A percentile compares a stretch with the other conserved stretches of the same genome.
phyloP scores from a whole-genome alignment of 2,113 vertebrate species.

The Thalassarche chlororhynchos region DNA sequence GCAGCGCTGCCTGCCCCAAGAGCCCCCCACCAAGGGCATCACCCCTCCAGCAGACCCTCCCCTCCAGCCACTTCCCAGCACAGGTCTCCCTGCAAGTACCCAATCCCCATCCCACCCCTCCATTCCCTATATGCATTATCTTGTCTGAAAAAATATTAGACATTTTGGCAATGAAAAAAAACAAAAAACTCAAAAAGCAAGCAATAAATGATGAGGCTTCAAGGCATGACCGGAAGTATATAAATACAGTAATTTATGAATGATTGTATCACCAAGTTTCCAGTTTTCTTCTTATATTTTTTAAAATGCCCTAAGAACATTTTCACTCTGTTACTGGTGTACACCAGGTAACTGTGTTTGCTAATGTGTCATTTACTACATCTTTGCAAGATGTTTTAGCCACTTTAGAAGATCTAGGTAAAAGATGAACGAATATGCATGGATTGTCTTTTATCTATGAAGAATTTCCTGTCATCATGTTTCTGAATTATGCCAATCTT shows the following conservation, averaged over 20 bases:
- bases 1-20: rapidly evolving
- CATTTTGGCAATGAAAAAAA: neutral
- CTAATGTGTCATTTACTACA: neutral
- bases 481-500: neutral
- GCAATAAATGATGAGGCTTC: neutral
- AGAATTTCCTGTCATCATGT: neutral
- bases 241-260: neutral
- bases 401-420: neutral
- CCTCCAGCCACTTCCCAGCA: neutral
- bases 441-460: neutral
- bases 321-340: neutral
- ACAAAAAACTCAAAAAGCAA: rapidly evolving
- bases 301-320: neutral
- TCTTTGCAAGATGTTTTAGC: neutral
- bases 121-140: neutral
- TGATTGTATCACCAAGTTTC: neutral
- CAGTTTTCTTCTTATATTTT: neutral
- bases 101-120: neutral
- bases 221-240: neutral
- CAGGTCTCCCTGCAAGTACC: neutral
- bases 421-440: neutral
- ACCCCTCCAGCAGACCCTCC: neutral
- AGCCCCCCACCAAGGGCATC: neutral
- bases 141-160: neutral
- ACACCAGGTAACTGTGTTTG: neutral